Evolutionary conservation across 2,797 vertebrate species (phyloP).

Genomic region (Chelonia mydas): DNA sequence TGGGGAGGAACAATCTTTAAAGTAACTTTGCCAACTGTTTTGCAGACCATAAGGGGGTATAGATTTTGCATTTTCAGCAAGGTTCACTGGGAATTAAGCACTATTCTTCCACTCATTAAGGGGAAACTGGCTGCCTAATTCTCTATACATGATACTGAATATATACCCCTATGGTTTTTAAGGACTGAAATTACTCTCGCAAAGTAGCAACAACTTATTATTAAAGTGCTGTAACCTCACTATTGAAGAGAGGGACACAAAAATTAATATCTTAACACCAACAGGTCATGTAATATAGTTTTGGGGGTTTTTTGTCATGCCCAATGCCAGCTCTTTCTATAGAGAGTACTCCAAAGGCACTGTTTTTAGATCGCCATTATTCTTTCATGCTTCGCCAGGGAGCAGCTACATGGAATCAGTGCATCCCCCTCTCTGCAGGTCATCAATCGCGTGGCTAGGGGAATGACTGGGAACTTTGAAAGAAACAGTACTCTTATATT

Average conservation of each 20-base stretch:
- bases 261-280: neutral
- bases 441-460: neutral
- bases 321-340: neutral
- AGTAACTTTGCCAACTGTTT: neutral
- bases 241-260: neutral
- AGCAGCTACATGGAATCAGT: neutral
- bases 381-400: neutral
- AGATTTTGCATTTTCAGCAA: neutral
- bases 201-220: accelerated
- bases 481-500: neutral
- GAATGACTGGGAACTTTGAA: neutral
- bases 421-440: neutral
- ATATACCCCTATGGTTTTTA: accelerated
- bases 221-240: accelerated
- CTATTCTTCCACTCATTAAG: neutral
- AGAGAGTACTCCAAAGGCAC: accelerated
- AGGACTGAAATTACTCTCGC: neutral
- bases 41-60: neutral
- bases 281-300: neutral
- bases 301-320: neutral
- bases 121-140: neutral
- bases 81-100: neutral
- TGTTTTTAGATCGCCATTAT: neutral
- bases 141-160: neutral
- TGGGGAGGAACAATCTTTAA: neutral